These are phyloP conservation scores for Polyergus mexicanus DNA, from an alignment of 1,140 invertebrate genomes.

Conservation along the genomic window DNA sequence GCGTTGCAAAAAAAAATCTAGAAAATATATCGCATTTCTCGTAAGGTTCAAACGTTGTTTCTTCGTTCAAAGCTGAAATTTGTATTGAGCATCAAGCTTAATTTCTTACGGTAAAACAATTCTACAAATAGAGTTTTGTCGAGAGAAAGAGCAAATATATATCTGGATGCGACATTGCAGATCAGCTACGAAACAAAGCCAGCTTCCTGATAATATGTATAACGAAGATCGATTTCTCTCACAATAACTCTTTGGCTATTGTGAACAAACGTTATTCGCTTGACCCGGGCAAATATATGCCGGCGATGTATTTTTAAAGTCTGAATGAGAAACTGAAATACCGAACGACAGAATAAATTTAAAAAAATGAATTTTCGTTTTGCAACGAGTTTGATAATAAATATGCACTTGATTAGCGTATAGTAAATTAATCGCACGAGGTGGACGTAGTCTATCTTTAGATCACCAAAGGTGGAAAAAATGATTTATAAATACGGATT, in stretches of 20 bases:
- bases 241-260: slow-evolving; percentile 30
- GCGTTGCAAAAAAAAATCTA: too few relatives aligned
- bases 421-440: background rate
- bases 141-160: background rate
- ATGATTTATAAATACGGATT: background rate
- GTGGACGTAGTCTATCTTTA: background rate
- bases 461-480: background rate
- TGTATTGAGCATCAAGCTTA: background rate
- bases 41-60: background rate
- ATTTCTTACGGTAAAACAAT: background rate
- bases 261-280: background rate
- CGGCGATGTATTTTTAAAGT: slow-evolving; percentile 8
- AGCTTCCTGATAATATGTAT: slow-evolving; percentile 5
- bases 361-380: slow-evolving; percentile 15
- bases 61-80: background rate
- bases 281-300: background rate
- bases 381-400: slow-evolving; percentile 12
- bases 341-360: background rate
- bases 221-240: slow-evolving; percentile 44
- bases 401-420: background rate
- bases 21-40: too few relatives aligned
- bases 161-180: background rate
- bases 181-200: background rate
- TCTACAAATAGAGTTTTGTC: background rate
- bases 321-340: background rate